Percentiles rank a stretch among this genome's conserved stretches.
These are phyloP conservation scores for Lynx canadensis DNA, from an alignment of 2,113 vertebrate species.

Conservation along the genomic window DNA sequence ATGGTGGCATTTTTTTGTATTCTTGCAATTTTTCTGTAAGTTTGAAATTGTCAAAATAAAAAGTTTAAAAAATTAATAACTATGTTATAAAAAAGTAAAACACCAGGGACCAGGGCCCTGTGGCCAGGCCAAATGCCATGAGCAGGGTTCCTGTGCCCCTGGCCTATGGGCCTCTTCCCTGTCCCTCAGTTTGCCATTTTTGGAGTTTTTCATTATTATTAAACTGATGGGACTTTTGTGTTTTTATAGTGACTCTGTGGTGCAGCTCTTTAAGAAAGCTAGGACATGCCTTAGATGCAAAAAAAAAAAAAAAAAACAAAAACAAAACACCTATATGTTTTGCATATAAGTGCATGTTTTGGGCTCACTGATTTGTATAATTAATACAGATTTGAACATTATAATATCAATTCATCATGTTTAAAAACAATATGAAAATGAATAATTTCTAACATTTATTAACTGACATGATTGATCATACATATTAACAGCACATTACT, in stretches of 20 bases:
- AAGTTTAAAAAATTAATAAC: not conserved
- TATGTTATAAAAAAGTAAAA: constrained; percentile 27
- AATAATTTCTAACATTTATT: constrained; percentile 20
- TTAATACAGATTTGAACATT: not conserved
- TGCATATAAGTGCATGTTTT: not conserved
- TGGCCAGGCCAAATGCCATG: constrained; percentile 70
- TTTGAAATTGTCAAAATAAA: constrained; percentile 1
- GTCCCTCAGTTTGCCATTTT: constrained; percentile 70
- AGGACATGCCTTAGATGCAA: constrained; percentile 69
- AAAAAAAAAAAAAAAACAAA: not conserved
- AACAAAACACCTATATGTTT: not conserved
- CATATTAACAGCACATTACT: not conserved
- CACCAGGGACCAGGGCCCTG: constrained; percentile 20
- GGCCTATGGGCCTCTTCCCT: constrained; percentile 63
- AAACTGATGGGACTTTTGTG: constrained; percentile 82
- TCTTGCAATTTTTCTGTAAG: not conserved
- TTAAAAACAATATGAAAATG: constrained; percentile 8
- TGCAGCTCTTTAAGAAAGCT: constrained; percentile 76
- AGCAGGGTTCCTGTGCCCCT: constrained; percentile 66
- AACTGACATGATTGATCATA: not conserved
- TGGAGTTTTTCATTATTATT: constrained; percentile 82
- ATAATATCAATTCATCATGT: not conserved
- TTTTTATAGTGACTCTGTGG: constrained; percentile 78
- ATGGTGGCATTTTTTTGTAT: not conserved
- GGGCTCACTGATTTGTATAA: not conserved